phyloP scores from a whole-genome alignment of 2,797 vertebrate genomes.

The Urophycis tenuis region DNA sequence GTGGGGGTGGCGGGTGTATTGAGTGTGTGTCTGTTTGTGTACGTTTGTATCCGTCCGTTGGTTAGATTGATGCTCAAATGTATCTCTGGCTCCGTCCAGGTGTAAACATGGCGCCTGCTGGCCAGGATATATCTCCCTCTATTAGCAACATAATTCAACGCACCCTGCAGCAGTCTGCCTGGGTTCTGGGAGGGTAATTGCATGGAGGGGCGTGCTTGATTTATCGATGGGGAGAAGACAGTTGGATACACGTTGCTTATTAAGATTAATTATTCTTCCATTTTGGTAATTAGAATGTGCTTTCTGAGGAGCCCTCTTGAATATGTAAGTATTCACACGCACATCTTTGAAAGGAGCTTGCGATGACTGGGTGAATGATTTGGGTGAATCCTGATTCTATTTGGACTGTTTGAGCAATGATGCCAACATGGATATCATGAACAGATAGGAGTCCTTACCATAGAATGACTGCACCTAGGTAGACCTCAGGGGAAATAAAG shows the following conservation, averaged over 20 bases:
- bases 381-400: neutral
- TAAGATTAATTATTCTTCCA: conserved; percentile 51
- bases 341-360: neutral
- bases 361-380: neutral
- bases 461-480: neutral
- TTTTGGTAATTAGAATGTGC: conserved; percentile 39
- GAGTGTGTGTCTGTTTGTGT: too few species aligned
- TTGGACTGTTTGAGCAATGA: neutral
- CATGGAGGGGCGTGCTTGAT: conserved; percentile 47
- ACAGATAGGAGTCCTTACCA: neutral
- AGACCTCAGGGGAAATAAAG: too few species aligned
- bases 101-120: conserved; percentile 61
- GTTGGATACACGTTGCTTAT: conserved; percentile 44
- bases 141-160: conserved; percentile 60
- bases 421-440: neutral
- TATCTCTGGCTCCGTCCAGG: conserved; percentile 57
- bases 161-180: conserved; percentile 55
- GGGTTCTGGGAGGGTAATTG: conserved; percentile 60
- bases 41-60: conserved; percentile 32
- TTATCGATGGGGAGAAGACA: conserved; percentile 44
- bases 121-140: conserved; percentile 52
- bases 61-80: conserved; percentile 64
- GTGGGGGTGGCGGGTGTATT: neutral
- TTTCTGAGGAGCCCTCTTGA: neutral
- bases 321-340: neutral